Evolutionary conservation across 2,113 vertebrate genomes (phyloP), one percentile per base, ranked within the genome.

Genomic region (Carassius gibelio): DNA sequence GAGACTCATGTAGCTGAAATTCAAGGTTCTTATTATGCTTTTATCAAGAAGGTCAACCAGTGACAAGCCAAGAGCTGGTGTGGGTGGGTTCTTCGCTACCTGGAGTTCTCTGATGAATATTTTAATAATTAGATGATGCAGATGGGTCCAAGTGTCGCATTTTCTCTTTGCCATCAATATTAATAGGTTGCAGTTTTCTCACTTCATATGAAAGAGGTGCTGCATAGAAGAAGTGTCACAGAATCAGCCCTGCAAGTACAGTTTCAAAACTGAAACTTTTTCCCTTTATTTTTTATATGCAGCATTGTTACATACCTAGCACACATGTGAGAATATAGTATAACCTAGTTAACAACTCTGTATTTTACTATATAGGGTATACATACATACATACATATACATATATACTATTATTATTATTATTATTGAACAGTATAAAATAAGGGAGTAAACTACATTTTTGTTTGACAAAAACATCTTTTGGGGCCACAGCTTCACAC

Each of bases 101-200:
- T 21, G 52, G 17, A 79, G 1, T 4, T 34, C 52, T 75, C 64
- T 68, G 26, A 68, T 68, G 45, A 52, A 75, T 52, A 26, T 75
- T 75, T 45, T 6, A 50, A 21, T 62, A 79, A 79, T 61, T 42
- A 48, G 45, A 26, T 50, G 6, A 5, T 14, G 38, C 72, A 50
- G 72, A 50, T 6, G 0, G 21, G 38, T 50, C 13, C 23, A 48
- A 75, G n/a, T 50, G 72, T 26, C 42, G 2, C 36, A 21, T 42
- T 71, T 75, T 75, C n/a, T 75, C 14, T 75, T 75, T 75, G 72
- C 6, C 45, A 75, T 75, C 72, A 8, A 8, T 75, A 26, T 75
- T 50, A 50, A 50, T 50, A 50, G 45, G 8, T 72, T 72, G 72
- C 72, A 23, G 45, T 50, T 75, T 23, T 50, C 42, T 14, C 42